Conservation (phyloP, 2,797 vertebrate species). For the Melopsittacus undulatus region DNA sequence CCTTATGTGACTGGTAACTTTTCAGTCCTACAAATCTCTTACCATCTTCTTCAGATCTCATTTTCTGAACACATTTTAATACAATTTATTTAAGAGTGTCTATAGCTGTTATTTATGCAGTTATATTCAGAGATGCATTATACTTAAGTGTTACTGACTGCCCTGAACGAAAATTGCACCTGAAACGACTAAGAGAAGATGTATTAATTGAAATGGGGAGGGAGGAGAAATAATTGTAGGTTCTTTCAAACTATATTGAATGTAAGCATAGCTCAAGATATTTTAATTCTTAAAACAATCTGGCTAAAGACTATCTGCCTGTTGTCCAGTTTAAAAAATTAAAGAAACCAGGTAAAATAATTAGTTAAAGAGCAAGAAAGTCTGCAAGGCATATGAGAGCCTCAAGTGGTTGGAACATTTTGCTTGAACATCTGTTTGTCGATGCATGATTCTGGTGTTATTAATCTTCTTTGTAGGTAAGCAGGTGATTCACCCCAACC, state of each 20-base stretch:
- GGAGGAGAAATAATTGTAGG: neutral
- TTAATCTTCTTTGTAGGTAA: conserved; percentile 86
- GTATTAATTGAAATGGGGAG: conserved; percentile 18
- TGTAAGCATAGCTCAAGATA: neutral
- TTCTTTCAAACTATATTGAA: conserved; percentile 23
- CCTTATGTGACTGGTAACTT: neutral
- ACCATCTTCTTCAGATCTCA: neutral
- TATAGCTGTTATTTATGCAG: neutral
- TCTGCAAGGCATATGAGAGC: conserved; percentile 66
- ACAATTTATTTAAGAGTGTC: neutral
- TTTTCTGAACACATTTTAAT: neutral
- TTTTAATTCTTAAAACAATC: conserved; percentile 48
- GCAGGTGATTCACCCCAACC: conserved; percentile 98
- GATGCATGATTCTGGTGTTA: conserved; percentile 70
- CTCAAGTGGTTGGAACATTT: conserved; percentile 73
- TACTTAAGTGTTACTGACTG: neutral
- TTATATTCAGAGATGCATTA: neutral
- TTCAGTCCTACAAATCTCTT: neutral
- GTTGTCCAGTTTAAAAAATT: conserved; percentile 45
- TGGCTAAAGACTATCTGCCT: conserved; percentile 39
- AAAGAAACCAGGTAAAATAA: conserved; percentile 67
- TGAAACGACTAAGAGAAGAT: conserved; percentile 39
- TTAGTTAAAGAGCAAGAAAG: conserved; percentile 64
- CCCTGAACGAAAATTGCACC: neutral
- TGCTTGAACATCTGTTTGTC: conserved; percentile 76